Percentiles rank a stretch among this genome's conserved stretches.
Evolutionary conservation across 1,140 invertebrate genomes (phyloP).

Genomic region (Drosophila mojavensis): DNA sequence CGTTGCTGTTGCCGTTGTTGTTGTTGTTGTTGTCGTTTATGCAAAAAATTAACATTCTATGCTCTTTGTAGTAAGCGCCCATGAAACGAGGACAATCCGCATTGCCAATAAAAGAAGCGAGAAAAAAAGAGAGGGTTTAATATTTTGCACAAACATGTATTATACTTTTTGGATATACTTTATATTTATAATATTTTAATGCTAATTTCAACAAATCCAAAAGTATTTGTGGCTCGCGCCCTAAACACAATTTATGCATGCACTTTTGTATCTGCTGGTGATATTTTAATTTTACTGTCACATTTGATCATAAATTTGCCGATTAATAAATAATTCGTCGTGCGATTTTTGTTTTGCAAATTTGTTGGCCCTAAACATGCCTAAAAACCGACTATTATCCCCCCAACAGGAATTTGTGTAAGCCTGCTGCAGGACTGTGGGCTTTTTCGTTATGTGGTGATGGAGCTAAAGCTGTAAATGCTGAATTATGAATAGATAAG

Average conservation of each 20-base stretch:
- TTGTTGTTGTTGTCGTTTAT: constrained; percentile 23
- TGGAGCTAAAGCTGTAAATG: no score
- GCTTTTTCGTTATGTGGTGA: no score
- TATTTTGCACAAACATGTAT: constrained; percentile 79
- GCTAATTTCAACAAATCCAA: constrained; percentile 77
- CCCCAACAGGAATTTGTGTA: constrained; percentile 15
- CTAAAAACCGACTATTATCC: not conserved
- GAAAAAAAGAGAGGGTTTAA: constrained; percentile 38
- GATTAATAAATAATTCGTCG: constrained; percentile 71
- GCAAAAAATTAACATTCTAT: constrained; percentile 60
- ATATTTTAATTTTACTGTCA: constrained; percentile 81
- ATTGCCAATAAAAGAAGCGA: constrained; percentile 13
- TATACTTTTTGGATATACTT: constrained; percentile 63
- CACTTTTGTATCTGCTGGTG: constrained; percentile 67
- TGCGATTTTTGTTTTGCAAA: constrained; percentile 10
- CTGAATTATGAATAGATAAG: no score
- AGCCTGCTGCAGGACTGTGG: not conserved
- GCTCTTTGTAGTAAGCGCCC: constrained; percentile 55
- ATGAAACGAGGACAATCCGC: constrained; percentile 35
- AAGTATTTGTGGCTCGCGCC: constrained; percentile 35
- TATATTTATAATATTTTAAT: constrained; percentile 79
- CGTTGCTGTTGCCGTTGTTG: constrained; percentile 5
- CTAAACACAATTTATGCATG: constrained; percentile 44
- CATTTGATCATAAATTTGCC: constrained; percentile 78
- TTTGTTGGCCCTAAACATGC: not conserved